Percentiles rank a stretch among this genome's conserved stretches.
phyloP scores from a whole-genome alignment of 1,140 invertebrate species.

The Drosophila tropicalis region DNA sequence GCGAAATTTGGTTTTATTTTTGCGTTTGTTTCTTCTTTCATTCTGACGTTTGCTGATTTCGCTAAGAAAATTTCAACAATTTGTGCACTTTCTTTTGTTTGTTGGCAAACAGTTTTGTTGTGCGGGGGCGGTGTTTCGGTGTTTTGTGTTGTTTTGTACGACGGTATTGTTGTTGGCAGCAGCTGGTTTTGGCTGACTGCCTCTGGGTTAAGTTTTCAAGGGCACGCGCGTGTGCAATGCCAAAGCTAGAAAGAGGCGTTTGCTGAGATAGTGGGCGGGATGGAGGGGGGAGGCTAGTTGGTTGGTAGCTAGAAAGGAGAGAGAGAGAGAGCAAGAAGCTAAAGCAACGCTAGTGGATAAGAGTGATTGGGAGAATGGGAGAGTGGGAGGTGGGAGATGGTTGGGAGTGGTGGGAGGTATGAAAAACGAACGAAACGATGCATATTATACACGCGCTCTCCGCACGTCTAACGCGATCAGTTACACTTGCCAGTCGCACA shows the following conservation, averaged over 20 bases:
- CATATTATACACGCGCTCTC: constrained; percentile 46
- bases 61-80: constrained; percentile 73
- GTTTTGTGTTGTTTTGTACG: neutral
- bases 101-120: constrained; percentile 63
- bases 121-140: neutral
- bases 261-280: too few relatives aligned
- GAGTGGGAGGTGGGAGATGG: neutral
- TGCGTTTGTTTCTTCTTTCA: constrained; percentile 31
- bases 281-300: too few relatives aligned
- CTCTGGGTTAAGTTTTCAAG: constrained; percentile 79
- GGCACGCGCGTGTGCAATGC: constrained; percentile 62
- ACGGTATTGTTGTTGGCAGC: constrained; percentile 50
- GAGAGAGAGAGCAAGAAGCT: neutral
- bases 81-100: constrained; percentile 81
- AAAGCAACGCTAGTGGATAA: neutral
- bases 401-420: neutral
- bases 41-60: constrained; percentile 49
- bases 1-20: constrained; percentile 34
- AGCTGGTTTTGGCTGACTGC: constrained; percentile 36
- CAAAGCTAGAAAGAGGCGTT: constrained; percentile 14
- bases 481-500: constrained; percentile 56
- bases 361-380: neutral
- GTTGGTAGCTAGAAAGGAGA: neutral
- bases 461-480: constrained; percentile 61
- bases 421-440: neutral